Base-by-base conservation (phyloP, 2,888 invertebrate genomes). In the Sylvicola fuscatus region DNA sequence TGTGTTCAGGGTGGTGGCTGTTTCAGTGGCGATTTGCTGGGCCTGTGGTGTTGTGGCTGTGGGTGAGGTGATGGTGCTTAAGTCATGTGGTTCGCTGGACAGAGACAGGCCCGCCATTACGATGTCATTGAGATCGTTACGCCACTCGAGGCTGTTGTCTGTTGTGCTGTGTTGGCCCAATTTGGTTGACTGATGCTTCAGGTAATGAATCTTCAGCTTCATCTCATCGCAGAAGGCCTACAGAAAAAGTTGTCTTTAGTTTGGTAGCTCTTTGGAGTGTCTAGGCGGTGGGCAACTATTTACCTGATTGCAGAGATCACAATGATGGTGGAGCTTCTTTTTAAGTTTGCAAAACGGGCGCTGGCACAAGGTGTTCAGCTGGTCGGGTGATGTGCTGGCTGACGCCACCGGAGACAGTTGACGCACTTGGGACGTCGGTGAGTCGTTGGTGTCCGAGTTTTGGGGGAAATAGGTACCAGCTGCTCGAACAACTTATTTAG, bases 271-370 rank as follows among this genome's bases (percentile, higher is more conserved):
- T n/a, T n/a, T n/a, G n/a, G n/a, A n/a, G n/a, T n/a, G n/a, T n/a
- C n/a, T n/a, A n/a, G n/a, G n/a, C n/a, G 21, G 10, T 35, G 37
- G 11, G 31, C 6, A 4, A 8, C 11, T 21, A 26, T 26, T 36
- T 38, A 44, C 44, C 56, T 80, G 81, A 53, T 79, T 78, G 58
- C 82, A 82, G 34, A 75, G 68, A 49, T 74, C 72, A 55, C 82
- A 82, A 50, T 83, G 82, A 49, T 73, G 79, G 49, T 82, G 81
- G 42, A 73, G 72, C 48, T 76, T 73, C 40, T 76, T 65, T 53
- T 80, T 81, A 43, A 81, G 61, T 52, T 81, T 82, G 56, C 82
- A 82, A 52, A 81, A 81, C 3, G 81, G 78, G 14, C 78, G 61
- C 36, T 77, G 72, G 53, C 82, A 82, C 36, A 70, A 68, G 38